Evolutionary conservation across 2,113 vertebrate species (phyloP).

Genomic region (Carettochelys insculpta): DNA sequence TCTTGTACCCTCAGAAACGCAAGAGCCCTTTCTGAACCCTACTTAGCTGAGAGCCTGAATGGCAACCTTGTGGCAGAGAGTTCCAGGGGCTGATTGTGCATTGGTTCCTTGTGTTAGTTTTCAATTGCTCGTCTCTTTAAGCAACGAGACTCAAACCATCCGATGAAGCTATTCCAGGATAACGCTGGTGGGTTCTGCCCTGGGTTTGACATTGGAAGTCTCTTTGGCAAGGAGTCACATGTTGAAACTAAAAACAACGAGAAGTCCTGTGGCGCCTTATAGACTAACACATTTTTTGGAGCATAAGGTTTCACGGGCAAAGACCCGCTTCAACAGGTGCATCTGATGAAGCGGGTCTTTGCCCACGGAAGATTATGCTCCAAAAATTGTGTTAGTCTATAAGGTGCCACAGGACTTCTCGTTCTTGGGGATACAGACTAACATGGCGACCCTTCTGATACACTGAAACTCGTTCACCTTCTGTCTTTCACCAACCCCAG

Average conservation of each 20-base stretch:
- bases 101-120: neutral
- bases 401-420: too few relatives aligned
- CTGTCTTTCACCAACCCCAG: neutral
- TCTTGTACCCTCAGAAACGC: neutral
- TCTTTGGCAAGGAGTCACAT: neutral
- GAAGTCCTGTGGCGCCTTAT: too few relatives aligned
- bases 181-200: neutral
- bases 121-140: neutral
- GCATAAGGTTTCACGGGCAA: too few relatives aligned
- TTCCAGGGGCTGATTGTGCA: neutral
- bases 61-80: neutral
- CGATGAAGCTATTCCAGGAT: neutral
- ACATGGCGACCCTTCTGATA: too few relatives aligned
- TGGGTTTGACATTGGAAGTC: neutral
- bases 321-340: too few relatives aligned
- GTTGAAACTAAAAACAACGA: too few relatives aligned
- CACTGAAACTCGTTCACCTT: neutral
- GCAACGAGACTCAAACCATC: neutral
- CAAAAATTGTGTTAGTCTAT: too few relatives aligned
- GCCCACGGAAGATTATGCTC: too few relatives aligned
- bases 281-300: too few relatives aligned
- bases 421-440: too few relatives aligned
- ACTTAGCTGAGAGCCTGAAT: neutral
- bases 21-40: neutral
- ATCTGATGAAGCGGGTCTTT: too few relatives aligned